phyloP scores from a whole-genome alignment of 1,140 invertebrate genomes.

The Philopotamus ludificatus region DNA sequence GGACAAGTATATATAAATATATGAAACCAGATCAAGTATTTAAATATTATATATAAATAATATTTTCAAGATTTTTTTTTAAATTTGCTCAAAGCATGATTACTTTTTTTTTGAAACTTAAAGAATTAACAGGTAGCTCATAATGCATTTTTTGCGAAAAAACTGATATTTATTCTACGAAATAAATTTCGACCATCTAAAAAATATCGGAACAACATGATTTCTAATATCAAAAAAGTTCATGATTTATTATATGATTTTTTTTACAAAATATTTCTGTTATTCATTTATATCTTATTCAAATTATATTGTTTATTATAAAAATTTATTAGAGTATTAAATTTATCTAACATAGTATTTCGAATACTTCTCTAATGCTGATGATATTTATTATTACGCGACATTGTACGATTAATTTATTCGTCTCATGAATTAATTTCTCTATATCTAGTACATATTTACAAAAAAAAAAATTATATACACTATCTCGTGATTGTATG shows the following conservation, averaged over 20 bases:
- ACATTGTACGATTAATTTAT: not conserved
- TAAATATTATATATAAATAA: not conserved
- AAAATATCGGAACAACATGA: too few species aligned
- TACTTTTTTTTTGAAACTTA: not conserved
- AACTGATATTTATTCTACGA: too few species aligned
- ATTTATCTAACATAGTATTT: too few species aligned
- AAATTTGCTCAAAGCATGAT: not conserved
- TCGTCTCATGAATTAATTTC: not conserved
- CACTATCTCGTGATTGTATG: not conserved
- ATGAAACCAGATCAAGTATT: not conserved
- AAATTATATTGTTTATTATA: too few species aligned
- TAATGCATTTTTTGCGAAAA: not conserved
- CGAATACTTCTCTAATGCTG: not conserved
- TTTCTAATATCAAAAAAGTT: not conserved
- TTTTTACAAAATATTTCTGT: too few species aligned
- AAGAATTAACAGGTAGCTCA: not conserved
- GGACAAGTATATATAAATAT: constrained; percentile 10
- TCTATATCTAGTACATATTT: not conserved
- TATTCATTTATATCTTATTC: too few species aligned
- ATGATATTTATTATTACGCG: not conserved
- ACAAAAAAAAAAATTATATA: not conserved
- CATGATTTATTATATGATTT: not conserved
- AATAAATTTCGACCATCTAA: too few species aligned
- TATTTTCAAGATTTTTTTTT: not conserved
- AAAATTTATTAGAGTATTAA: too few species aligned